These are phyloP conservation scores for Pedicia rivosa DNA, from an alignment of 2,888 invertebrate species.

Conservation along the genomic window DNA sequence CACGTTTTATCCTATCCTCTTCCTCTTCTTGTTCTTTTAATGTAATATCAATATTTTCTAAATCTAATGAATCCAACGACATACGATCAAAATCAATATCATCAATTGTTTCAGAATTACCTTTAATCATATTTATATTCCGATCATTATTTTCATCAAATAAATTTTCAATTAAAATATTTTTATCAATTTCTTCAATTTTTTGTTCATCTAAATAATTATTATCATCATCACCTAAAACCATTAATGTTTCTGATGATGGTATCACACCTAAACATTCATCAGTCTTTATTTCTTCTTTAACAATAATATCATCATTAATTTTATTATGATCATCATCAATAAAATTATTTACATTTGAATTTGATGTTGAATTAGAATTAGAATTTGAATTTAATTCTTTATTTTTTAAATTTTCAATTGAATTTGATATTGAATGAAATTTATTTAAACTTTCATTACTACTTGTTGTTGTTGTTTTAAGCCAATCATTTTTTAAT, in stretches of 20 bases:
- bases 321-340: too few relatives aligned
- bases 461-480: constrained; percentile 15
- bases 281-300: neutral
- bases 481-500: constrained; percentile 30
- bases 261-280: too few relatives aligned
- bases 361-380: neutral
- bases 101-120: neutral
- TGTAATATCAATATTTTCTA: neutral
- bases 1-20: constrained; percentile 6
- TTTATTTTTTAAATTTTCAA: neutral
- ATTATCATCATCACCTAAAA: too few relatives aligned
- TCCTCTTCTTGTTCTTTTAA: constrained; percentile 6
- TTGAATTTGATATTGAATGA: neutral
- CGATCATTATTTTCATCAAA: too few relatives aligned
- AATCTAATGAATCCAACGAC: neutral
- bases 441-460: too few relatives aligned
- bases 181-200: too few relatives aligned
- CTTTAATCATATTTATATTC: too few relatives aligned
- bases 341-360: neutral
- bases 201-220: too few relatives aligned
- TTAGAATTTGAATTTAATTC: neutral
- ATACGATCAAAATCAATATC: neutral
- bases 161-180: too few relatives aligned
- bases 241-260: too few relatives aligned
- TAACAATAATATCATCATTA: neutral